Evolutionary conservation across 1,140 invertebrate species (phyloP), one percentile per base, ranked within the genome.

Genomic region (Dinothrombium tinctorium): DNA sequence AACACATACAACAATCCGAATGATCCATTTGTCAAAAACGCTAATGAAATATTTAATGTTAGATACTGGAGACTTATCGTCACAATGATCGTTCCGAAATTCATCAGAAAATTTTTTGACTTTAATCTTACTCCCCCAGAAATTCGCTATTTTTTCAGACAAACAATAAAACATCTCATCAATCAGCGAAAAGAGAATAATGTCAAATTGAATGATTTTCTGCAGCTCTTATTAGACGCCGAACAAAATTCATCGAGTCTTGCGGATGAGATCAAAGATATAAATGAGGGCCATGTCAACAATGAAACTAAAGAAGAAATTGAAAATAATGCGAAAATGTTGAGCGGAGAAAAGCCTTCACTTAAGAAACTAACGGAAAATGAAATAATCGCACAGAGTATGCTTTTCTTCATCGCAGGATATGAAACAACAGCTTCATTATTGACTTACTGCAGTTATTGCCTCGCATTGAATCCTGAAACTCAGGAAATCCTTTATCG

Each of bases 381-480:
- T 12, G 67, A 74, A 48, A 64, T 80, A 6, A 57, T 70, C 2
- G 64, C 67, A 0, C 69, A 74, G 45, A 63, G 65, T 0, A 55
- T 69, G 2, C 25, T 71, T 8, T 75, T 76, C 47, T 71, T 74
- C 47, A 56, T 63, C 2, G 73, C 66, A 36, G 71, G 70, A 1
- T 73, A 37, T 38, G 11, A 60, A 44, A 67, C 65, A 2, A 65
- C 61, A 1, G 57, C 62, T 26, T 62, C 54, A 6, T 53, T 59
- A 0, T 42, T 68, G 5, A 53, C 56, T 3, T 66, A 59, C 47
- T 51, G 58, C 9, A 52, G 59, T 37, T 62, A 63, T 46, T 53
- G 61, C 43, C 52, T 68, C 42, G 56, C 62, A 6, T 51, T 47
- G 7, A 56, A 66, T 50, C 60, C 50, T 15, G 53, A 63, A 7